Conservation (phyloP, 1,140 invertebrate genomes). For the Cotesia typhae region DNA sequence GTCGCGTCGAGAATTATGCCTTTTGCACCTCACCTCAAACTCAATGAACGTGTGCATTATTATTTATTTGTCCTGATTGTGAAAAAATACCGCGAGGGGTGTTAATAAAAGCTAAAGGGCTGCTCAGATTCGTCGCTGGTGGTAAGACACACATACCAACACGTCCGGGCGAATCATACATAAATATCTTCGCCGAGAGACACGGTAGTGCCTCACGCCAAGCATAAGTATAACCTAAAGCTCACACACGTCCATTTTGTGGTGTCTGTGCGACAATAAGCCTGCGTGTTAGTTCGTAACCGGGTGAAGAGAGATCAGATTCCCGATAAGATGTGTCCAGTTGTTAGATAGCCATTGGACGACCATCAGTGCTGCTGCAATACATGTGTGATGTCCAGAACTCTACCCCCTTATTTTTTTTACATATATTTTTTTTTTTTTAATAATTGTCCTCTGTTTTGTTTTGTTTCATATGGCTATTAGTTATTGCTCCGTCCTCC, state of each 20-base stretch:
- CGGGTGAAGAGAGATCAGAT: conserved; percentile 53
- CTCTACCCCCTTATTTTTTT: background rate
- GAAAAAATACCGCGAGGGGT: background rate
- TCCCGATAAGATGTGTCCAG: conserved; percentile 56
- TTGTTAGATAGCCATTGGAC: conserved; percentile 53
- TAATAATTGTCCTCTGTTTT: background rate
- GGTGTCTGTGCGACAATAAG: conserved; percentile 40
- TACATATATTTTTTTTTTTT: background rate
- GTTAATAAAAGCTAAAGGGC: background rate
- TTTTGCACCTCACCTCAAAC: conserved; percentile 18
- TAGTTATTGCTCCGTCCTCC: background rate
- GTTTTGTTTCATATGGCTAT: background rate
- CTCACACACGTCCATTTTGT: conserved; percentile 20
- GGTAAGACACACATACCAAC: background rate
- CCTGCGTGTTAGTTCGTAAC: conserved; percentile 53
- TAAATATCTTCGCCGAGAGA: background rate
- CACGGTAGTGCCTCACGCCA: background rate
- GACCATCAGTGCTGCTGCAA: conserved; percentile 25
- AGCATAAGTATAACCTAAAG: conserved; percentile 11
- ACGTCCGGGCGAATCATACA: background rate
- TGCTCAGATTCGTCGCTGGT: background rate
- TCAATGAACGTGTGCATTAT: background rate
- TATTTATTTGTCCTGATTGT: background rate
- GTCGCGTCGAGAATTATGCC: conserved; percentile 3
- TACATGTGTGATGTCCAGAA: too few species aligned